A percentile compares a stretch with the other conserved stretches of the same genome.
Conservation (phyloP, 2,888 invertebrate genomes). For the Lochmaea capreae region DNA sequence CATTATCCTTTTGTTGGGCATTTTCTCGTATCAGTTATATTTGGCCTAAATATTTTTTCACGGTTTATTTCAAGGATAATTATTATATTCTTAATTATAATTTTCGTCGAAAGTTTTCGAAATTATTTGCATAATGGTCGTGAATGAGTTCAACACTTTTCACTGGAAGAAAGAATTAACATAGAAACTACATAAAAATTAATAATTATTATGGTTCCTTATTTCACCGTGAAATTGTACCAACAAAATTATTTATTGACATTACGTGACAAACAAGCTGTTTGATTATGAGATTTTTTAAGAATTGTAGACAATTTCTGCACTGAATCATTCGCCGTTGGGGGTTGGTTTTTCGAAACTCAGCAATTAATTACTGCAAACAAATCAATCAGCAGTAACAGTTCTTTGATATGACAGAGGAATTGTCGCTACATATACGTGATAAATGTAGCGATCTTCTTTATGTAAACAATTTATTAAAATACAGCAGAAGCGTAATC, state of each 20-base stretch:
- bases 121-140: slow-evolving; percentile 1
- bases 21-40: slow-evolving; percentile 14
- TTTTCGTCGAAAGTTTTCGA: slow-evolving; percentile 1
- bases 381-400: too few relatives aligned
- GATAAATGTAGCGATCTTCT: too few relatives aligned
- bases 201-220: background rate
- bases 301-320: too few relatives aligned
- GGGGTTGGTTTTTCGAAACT: too few relatives aligned
- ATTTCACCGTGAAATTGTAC: background rate
- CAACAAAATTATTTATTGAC: background rate
- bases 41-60: slow-evolving; percentile 23
- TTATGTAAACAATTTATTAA: too few relatives aligned
- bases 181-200: background rate
- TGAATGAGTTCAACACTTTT: background rate
- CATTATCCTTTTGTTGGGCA: slow-evolving; percentile 25
- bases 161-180: background rate
- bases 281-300: too few relatives aligned
- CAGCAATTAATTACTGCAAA: too few relatives aligned
- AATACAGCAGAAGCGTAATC: too few relatives aligned
- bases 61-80: slow-evolving; percentile 3
- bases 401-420: too few relatives aligned
- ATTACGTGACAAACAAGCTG: too few relatives aligned
- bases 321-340: too few relatives aligned
- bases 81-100: slow-evolving; percentile 12
- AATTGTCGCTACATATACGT: too few relatives aligned